These are phyloP conservation scores for Synergus japonicus DNA, from an alignment of 2,888 invertebrate genomes.

Conservation along the genomic window DNA sequence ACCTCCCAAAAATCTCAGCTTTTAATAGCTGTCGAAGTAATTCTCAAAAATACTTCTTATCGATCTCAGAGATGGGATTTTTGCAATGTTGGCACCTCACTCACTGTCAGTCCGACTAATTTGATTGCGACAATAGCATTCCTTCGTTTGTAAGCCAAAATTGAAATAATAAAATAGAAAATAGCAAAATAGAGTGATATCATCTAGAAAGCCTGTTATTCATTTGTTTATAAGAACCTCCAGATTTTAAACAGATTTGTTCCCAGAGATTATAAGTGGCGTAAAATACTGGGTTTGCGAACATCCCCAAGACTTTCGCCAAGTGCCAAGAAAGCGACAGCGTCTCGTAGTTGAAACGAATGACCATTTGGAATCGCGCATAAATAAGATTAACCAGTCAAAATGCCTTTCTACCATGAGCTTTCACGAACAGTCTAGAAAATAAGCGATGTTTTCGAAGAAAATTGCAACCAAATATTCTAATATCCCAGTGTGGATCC, in stretches of 20 bases:
- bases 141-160: not conserved
- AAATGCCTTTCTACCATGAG: slow-evolving; percentile 33
- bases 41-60: not conserved
- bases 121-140: not conserved
- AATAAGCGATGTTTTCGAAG: too few relatives aligned
- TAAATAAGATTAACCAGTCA: slow-evolving; percentile 38
- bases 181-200: not conserved
- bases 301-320: slow-evolving; percentile 25
- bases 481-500: not conserved
- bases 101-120: not conserved
- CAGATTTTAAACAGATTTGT: slow-evolving; percentile 24
- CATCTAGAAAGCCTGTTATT: not conserved
- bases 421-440: slow-evolving; percentile 10
- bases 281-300: slow-evolving; percentile 26
- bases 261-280: slow-evolving; percentile 25
- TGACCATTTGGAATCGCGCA: slow-evolving; percentile 36
- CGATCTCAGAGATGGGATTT: not conserved
- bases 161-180: not conserved
- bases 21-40: not conserved
- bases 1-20: not conserved
- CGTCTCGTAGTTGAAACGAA: slow-evolving; percentile 31
- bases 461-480: not conserved
- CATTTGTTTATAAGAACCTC: not conserved
- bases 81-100: not conserved
- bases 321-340: slow-evolving; percentile 41